These are phyloP conservation scores for Gallinago undulata DNA, from an alignment of 2,113 vertebrate species.

Conservation along the genomic window DNA sequence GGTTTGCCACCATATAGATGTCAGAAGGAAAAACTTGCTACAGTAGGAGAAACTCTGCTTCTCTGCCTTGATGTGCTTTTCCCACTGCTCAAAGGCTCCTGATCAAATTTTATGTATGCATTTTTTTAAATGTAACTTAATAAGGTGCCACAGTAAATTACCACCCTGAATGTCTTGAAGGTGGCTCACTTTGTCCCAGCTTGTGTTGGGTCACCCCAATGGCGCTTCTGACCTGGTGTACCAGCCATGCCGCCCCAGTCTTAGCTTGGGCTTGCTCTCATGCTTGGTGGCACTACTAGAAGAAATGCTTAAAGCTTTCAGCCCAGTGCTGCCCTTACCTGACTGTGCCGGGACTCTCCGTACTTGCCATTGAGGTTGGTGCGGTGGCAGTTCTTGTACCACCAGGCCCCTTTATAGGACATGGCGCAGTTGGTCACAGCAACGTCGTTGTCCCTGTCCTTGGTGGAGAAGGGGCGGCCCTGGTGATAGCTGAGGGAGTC, in stretches of 20 bases:
- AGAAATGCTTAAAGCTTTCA: not conserved
- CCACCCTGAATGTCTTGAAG: not conserved
- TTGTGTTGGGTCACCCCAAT: not conserved
- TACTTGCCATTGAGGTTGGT: constrained; percentile 99
- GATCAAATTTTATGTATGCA: not conserved
- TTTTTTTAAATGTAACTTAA: not conserved
- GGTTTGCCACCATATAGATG: not conserved
- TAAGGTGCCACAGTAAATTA: not conserved
- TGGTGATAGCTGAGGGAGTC: constrained; percentile 98
- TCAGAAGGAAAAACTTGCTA: not conserved
- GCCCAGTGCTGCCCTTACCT: constrained; percentile 75
- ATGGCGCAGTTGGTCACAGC: constrained; percentile 97
- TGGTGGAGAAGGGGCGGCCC: constrained; percentile 96
- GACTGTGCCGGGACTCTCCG: constrained; percentile 95
- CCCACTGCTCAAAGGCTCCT: not conserved
- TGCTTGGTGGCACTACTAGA: not conserved
- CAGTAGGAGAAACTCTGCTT: not conserved
- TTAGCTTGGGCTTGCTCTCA: not conserved
- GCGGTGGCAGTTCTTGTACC: constrained; percentile 99
- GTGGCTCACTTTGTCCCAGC: not conserved
- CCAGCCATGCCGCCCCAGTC: fast-evolving
- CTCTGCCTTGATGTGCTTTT: not conserved
- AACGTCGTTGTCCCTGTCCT: constrained; percentile 96
- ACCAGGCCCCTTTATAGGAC: constrained; percentile 99
- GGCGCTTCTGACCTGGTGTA: not conserved